Conservation (phyloP, 2,888 invertebrate genomes). For the Tipula unca region DNA sequence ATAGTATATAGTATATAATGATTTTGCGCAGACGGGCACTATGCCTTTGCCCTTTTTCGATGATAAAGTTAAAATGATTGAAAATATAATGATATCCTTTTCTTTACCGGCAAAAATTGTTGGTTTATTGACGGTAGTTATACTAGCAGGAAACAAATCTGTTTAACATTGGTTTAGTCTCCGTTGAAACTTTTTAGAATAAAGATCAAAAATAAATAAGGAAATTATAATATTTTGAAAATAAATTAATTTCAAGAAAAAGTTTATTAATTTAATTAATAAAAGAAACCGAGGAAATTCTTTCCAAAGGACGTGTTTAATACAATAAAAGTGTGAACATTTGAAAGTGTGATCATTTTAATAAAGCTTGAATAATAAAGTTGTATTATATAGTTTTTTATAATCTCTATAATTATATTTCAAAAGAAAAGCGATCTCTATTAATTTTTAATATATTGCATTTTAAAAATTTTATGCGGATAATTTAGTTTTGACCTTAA, state of each 20-base stretch:
- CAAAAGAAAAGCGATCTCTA: not conserved
- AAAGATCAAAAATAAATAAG: conserved; percentile 22
- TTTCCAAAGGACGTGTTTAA: not conserved
- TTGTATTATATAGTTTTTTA: not conserved
- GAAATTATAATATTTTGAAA: not conserved
- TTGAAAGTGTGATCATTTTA: not conserved
- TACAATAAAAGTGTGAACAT: not conserved
- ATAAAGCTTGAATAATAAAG: not conserved
- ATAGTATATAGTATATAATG: not conserved
- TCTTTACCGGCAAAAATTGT: conserved; percentile 16
- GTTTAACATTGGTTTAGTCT: conserved; percentile 22
- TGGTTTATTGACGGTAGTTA: not conserved
- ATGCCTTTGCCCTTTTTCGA: not conserved
- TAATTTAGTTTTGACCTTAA: conserved; percentile 28
- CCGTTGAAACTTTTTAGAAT: conserved; percentile 23
- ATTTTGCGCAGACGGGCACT: not conserved
- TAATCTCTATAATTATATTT: not conserved
- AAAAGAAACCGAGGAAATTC: conserved; percentile 16
- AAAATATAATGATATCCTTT: not conserved
- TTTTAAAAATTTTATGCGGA: conserved; percentile 17
- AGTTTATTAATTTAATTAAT: not conserved
- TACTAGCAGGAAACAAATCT: not conserved
- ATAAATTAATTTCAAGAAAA: conserved; percentile 14
- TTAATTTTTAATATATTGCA: not conserved
- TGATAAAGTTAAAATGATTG: not conserved